Evolutionary conservation across 2,888 invertebrate genomes (phyloP), one percentile per base, ranked within the genome.

Genomic region (Chorisops tibialis): DNA sequence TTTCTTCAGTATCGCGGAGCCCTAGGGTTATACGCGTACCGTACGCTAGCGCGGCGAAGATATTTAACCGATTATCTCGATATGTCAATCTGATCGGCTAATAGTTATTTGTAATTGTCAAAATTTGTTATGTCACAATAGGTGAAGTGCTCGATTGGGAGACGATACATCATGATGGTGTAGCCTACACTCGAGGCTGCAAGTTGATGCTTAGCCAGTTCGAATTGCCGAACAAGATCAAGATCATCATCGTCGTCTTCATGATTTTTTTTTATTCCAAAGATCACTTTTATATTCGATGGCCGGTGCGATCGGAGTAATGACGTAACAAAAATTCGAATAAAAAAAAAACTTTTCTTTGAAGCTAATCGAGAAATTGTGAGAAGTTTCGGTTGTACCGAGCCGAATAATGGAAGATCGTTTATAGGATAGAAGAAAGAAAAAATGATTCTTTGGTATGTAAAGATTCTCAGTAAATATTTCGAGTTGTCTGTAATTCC

Each of bases 91-190:
- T 65, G 41, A 14, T 60, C 41, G 45, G 54, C 65, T 63, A 65
- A 65, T 65, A 65, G 62, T 63, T 65, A 63, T 65, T 62, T 62
- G 62, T 65, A 65, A 65, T 65, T 63, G 62, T 65, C 65, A 65
- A 63, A 65, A 63, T 63, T 59, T 61, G 65, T 65, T 65, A 65
- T 65, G 65, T 63, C 65, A 65, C 65, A 65, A 65, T 65, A 61
- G 24, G 14, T 37, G 43, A 43, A 52, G 51, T 14, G 43, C 16
- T 16, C 19, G 18, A 43, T 6, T 11, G 12, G 5, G 16, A n/a
- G 16, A 14, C 5, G n/a, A 41, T 41, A 16, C 16, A 41, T 11
- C 9, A 16, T 41, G 16, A 9, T 18, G 18, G 41, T 30, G 9
- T 30, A 30, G 30, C 30, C 30, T 30, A 30, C 2, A 30, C 30